Percentiles rank a stretch among this genome's conserved stretches.
phyloP scores from a whole-genome alignment of 1,140 invertebrate genomes.

The Drosophila pallidifrons region DNA sequence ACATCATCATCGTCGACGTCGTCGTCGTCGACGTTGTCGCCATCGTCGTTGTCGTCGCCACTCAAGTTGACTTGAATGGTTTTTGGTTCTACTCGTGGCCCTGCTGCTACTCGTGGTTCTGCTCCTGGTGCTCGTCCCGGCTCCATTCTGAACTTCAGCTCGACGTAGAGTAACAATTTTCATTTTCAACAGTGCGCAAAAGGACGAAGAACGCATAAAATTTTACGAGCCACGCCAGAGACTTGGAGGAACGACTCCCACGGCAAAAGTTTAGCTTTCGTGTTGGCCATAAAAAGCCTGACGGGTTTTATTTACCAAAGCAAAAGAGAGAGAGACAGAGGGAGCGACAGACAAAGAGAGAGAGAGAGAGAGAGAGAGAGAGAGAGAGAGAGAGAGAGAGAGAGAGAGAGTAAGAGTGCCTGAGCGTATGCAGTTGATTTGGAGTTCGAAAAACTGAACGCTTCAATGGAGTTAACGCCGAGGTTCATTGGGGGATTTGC shows the following conservation, averaged over 20 bases:
- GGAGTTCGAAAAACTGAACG: conserved; percentile 52
- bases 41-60: conserved; percentile 47
- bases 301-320: conserved; percentile 56
- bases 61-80: conserved; percentile 77
- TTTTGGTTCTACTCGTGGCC: conserved; percentile 20
- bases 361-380: neutral
- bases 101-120: conserved; percentile 1
- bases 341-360: neutral
- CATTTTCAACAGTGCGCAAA: conserved; percentile 67
- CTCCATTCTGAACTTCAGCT: conserved; percentile 12
- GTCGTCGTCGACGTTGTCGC: conserved; percentile 30
- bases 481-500: conserved; percentile 70
- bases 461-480: conserved; percentile 60
- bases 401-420: neutral
- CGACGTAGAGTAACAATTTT: conserved; percentile 72
- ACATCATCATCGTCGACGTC: conserved; percentile 44
- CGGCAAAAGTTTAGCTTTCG: conserved; percentile 78
- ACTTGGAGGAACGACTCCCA: conserved; percentile 65
- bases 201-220: conserved; percentile 79
- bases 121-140: conserved; percentile 12
- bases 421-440: conserved; percentile 71
- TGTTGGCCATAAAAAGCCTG: conserved; percentile 76
- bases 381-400: too few relatives aligned
- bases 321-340: neutral
- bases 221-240: conserved; percentile 74